These are phyloP conservation scores for Nematostella vectensis DNA, from an alignment of 92 coral and sea anemone species.

Conservation along the genomic window DNA sequence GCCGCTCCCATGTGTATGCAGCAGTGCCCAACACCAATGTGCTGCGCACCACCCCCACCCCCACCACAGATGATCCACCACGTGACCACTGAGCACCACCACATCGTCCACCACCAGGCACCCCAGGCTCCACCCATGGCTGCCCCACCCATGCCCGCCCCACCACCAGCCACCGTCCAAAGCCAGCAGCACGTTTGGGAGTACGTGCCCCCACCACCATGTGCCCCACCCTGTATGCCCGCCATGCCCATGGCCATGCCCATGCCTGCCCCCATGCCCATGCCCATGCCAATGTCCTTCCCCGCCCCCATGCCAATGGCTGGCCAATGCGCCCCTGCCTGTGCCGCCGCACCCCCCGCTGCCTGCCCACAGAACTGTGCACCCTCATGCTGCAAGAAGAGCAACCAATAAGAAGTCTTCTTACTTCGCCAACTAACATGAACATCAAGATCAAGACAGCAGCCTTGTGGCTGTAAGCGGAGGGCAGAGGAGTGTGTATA, in stretches of 20 bases:
- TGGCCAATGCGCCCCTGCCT: constrained; percentile 1
- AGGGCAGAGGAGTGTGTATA: neutral
- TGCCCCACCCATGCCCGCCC: constrained; percentile 68
- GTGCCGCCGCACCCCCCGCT: constrained; percentile 4
- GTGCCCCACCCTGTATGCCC: constrained; percentile 40
- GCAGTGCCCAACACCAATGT: constrained; percentile 14
- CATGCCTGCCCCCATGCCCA: constrained; percentile 23
- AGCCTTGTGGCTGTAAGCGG: neutral
- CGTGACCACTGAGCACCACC: constrained; percentile 72
- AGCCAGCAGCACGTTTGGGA: constrained; percentile 96
- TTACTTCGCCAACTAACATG: no score
- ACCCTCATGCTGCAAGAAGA: constrained; percentile 6
- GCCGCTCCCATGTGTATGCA: no score
- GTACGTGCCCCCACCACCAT: constrained; percentile 80
- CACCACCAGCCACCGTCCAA: constrained; percentile 82
- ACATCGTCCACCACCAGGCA: constrained; percentile 75
- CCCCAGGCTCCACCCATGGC: constrained; percentile 76
- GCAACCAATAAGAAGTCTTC: neutral
- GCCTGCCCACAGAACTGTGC: neutral
- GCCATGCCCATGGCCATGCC: constrained; percentile 10
- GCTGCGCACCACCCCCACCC: constrained; percentile 97
- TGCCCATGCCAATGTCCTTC: constrained; percentile 16
- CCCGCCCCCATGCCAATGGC: constrained; percentile 21
- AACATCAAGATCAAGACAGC: no score
- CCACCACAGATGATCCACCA: constrained; percentile 86